Percentiles rank a stretch among this genome's conserved stretches.
These are phyloP conservation scores for Odontomyia ornata DNA, from an alignment of 2,888 invertebrate genomes.

Conservation along the genomic window DNA sequence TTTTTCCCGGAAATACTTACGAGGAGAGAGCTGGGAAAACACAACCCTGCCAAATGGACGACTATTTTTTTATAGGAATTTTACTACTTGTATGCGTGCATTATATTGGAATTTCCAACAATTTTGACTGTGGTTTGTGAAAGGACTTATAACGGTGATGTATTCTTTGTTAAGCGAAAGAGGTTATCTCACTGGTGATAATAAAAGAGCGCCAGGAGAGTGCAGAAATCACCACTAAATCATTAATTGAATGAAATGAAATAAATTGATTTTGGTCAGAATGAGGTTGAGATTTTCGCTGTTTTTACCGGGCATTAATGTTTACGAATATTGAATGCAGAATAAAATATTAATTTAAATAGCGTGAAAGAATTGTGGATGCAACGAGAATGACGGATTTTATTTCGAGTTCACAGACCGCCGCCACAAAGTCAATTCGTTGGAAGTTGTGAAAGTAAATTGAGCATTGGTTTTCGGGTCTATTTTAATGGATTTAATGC, in stretches of 20 bases:
- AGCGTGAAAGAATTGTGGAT: not conserved
- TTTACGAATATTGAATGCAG: constrained; percentile 6
- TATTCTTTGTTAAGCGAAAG: not conserved
- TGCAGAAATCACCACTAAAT: constrained; percentile 26
- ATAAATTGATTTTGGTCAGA: constrained; percentile 36
- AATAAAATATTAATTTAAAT: constrained; percentile 6
- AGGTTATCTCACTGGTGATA: too few relatives aligned
- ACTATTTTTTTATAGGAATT: too few relatives aligned
- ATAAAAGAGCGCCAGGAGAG: not conserved
- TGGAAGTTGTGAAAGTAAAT: too few relatives aligned
- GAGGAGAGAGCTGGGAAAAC: not conserved
- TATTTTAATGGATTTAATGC: too few relatives aligned
- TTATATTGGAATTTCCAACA: constrained; percentile 12
- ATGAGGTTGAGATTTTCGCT: constrained; percentile 2
- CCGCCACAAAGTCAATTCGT: too few relatives aligned
- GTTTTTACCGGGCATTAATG: not conserved
- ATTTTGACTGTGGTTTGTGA: not conserved
- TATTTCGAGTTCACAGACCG: too few relatives aligned
- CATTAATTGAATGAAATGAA: constrained; percentile 40
- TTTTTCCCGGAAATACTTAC: not conserved
- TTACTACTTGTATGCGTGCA: too few relatives aligned
- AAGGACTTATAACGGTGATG: not conserved
- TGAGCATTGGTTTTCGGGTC: too few relatives aligned
- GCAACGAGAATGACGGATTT: too few relatives aligned
- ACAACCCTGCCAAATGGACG: too few relatives aligned